These are phyloP conservation scores for Diacarnus erythraeanus DNA, from an alignment of 37 sponge, comb jelly and placozoan genomes.

Conservation along the genomic window DNA sequence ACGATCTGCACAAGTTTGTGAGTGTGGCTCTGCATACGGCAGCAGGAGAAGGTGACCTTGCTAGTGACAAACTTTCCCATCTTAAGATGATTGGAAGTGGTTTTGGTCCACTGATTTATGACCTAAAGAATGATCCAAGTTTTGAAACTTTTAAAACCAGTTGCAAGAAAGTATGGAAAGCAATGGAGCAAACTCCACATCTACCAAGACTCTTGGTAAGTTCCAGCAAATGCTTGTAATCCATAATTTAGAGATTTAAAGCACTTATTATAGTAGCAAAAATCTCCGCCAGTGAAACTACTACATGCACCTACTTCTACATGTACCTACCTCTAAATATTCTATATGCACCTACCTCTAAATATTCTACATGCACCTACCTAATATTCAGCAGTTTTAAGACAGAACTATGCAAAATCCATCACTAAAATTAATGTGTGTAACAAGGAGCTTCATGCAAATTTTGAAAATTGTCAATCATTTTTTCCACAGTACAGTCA, in stretches of 20 bases:
- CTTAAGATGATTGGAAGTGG: constrained; percentile 51
- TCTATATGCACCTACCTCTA: too few species aligned
- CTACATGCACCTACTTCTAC: too few species aligned
- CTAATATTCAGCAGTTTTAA: too few species aligned
- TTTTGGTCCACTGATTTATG: constrained; percentile 52
- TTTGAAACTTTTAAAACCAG: constrained; percentile 16
- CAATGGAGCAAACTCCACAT: constrained; percentile 19
- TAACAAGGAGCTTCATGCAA: too few species aligned
- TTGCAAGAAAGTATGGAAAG: constrained; percentile 42
- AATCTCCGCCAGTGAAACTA: too few species aligned
- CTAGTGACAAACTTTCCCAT: constrained; percentile 47
- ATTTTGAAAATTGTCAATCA: neutral
- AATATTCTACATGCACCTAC: too few species aligned
- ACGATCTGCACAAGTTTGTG: constrained; percentile 55
- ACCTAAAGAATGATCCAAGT: constrained; percentile 4
- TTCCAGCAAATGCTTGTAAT: constrained; percentile 11
- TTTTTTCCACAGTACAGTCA: neutral
- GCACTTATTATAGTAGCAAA: neutral
- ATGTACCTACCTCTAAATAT: too few species aligned
- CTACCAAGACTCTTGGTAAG: constrained; percentile 52
- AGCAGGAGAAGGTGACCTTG: constrained; percentile 61
- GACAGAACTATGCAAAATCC: too few species aligned
- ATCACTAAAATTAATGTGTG: too few species aligned
- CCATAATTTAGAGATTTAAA: neutral
- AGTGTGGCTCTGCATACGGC: constrained; percentile 55